Base-by-base conservation (phyloP, 2,113 vertebrate species). In the Lutjanus erythropterus region DNA sequence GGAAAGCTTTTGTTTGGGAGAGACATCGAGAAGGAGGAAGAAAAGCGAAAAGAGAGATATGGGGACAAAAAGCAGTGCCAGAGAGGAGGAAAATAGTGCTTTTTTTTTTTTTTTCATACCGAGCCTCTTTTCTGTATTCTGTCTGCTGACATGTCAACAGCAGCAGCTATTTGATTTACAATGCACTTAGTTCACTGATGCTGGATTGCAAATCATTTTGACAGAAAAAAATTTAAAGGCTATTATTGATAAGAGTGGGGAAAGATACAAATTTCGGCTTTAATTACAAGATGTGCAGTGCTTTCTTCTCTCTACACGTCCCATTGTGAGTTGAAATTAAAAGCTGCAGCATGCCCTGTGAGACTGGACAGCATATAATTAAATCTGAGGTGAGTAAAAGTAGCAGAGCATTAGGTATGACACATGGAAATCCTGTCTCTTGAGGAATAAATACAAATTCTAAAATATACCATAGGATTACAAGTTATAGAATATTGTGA, bases 121-220 rank as follows among this genome's bases (percentile, higher is more conserved):
- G 3, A 58, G 60, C 19, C 69, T 64, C 14, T 37, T 46, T 33
- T 37, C 52, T 59, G 19, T 27, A 35, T 37, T 39, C 6, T 27
- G 42, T 80, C 58, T 21, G 23, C 31, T 64, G 23, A 75, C 49
- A 31, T 47, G 52, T 49, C 23, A 41, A 52, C 33, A 53, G 27
- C 50, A 35, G 50, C 23, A 60, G 39, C 21, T 15, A 16, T 29
- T 56, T 65, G 16, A 65, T 37, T 65, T 21, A 29, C 50, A 47
- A 31, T 69, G 65, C 25, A 29, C 12, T 12, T 5, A 33, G 39
- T 14, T 41, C 41, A 39, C 31, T 44, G 27, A 25, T 33, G 55
- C 35, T 55, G 29, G 10, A n/a, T 19, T 35, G 27, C 27, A 62
- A 62, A 62, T 56, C 14, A 65, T 16, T 55, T 9, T 5, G 3